Evolutionary conservation across 2,113 vertebrate species (phyloP), one percentile per base, ranked within the genome.

Genomic region (Monarcha castaneiventris): DNA sequence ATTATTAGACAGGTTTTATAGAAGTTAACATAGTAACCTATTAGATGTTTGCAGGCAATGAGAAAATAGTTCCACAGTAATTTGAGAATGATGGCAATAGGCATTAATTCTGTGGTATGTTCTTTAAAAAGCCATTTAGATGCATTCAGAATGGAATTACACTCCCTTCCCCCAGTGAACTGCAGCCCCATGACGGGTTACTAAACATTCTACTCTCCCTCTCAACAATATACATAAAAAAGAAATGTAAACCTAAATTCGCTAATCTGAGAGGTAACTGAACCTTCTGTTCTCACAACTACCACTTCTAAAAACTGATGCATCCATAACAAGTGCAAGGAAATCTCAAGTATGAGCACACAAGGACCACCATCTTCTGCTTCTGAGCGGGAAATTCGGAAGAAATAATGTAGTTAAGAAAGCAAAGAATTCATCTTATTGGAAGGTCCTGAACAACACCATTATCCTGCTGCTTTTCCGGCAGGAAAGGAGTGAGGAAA

Each of bases 51-150:
- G 33, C 73, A 71, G 68, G 66, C 67, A 73, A 83, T 25, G n/a
- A 64, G 44, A 75, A 88, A 93, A 66, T 4, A 61, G 52, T 32
- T 22, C 22, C 52, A 33, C 6, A 37, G 56, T 55, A 74, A 87
- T 71, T 35, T 32, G 25, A 67, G 16, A 68, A 30, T 30, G 16
- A 86, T 1, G 8, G 72, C 66, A 92, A 68, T 5, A 90, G 13
- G 66, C 68, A 86, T 88, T 84, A 77, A 51, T 86, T 69, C 62
- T 72, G 56, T 63, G 85, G 51, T 32, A 93, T 76, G 76, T 18
- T 87, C 79, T 72, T 73, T 89, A 84, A 78, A 74, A 89, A 84
- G 63, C 27, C 41, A 87, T 93, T 95, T 89, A 84, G 44, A 95
- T 89, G 88, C 90, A 49, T 51, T 86, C 4, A 2, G 63, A 90